Conservation (phyloP, 1,140 invertebrate genomes). For the Drosophila baimaii region DNA sequence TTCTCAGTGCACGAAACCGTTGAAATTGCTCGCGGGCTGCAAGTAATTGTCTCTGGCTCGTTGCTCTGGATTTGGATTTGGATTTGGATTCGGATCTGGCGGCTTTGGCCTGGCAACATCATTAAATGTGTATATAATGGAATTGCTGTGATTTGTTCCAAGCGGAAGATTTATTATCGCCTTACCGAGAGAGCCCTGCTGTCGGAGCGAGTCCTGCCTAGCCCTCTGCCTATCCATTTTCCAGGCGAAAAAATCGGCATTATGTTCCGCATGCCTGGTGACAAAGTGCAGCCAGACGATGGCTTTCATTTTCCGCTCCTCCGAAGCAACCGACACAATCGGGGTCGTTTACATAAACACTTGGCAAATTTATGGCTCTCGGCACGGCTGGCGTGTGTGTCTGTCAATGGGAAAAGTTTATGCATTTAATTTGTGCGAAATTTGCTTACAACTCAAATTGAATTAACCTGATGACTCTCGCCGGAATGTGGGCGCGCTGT, state of each 20-base stretch:
- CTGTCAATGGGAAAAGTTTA: constrained; percentile 76
- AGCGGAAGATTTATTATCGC: constrained; percentile 78
- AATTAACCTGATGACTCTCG: constrained; percentile 74
- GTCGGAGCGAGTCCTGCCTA: constrained; percentile 2
- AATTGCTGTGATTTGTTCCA: constrained; percentile 80
- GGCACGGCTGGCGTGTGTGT: constrained; percentile 28
- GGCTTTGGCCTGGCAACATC: constrained; percentile 63
- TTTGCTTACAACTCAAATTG: constrained; percentile 78
- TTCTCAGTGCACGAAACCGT: constrained; percentile 41
- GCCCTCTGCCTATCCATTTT: constrained; percentile 48
- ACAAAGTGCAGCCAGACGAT: constrained; percentile 75
- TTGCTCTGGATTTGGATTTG: constrained; percentile 58
- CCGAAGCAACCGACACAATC: constrained; percentile 52
- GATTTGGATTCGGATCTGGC: constrained; percentile 52
- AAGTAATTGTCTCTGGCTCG: constrained; percentile 79
- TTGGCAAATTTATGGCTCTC: constrained; percentile 69
- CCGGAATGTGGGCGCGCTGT: constrained; percentile 21
- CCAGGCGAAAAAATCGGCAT: constrained; percentile 78
- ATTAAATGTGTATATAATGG: constrained; percentile 80
- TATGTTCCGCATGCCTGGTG: constrained; percentile 74
- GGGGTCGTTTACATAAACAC: constrained; percentile 77
- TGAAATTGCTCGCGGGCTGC: constrained; percentile 77
- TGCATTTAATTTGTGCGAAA: constrained; percentile 76
- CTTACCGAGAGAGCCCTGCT: constrained; percentile 12
- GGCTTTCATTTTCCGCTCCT: constrained; percentile 28